Conservation (phyloP, 2,113 vertebrate genomes). For the Tor tambroides region DNA sequence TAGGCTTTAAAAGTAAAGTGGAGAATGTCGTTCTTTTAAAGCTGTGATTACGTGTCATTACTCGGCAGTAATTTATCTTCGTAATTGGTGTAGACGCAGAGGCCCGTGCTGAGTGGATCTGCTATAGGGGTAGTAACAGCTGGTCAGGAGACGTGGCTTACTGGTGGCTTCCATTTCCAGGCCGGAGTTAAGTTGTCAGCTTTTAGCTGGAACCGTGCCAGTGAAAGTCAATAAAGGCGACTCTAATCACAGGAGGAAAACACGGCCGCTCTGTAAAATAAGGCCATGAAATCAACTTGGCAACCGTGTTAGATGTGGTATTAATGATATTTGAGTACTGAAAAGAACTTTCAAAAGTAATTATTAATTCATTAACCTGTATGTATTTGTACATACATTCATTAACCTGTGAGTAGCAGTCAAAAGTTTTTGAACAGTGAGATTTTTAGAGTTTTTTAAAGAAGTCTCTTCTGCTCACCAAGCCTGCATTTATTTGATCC, state of each 20-base stretch:
- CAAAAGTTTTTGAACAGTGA: too few species aligned
- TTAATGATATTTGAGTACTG: slow-evolving; percentile 10
- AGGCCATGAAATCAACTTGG: slow-evolving; percentile 1
- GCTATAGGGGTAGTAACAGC: slow-evolving; percentile 36
- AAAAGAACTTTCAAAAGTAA: not conserved
- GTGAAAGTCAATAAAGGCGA: not conserved
- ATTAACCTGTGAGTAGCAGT: too few species aligned
- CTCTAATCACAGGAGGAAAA: not conserved
- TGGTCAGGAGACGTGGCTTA: slow-evolving; percentile 10
- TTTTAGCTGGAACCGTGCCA: slow-evolving; percentile 9
- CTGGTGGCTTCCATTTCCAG: not conserved
- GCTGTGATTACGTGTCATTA: slow-evolving; percentile 56
- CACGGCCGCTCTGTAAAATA: not conserved
- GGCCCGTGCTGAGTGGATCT: slow-evolving; percentile 21
- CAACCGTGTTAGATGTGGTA: not conserved
- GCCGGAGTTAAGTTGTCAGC: not conserved
- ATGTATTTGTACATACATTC: too few species aligned
- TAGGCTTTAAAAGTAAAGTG: slow-evolving; percentile 34
- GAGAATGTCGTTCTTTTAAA: slow-evolving; percentile 27
- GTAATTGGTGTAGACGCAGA: slow-evolving; percentile 50
- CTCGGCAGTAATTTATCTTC: slow-evolving; percentile 52
- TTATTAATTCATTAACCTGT: not conserved
- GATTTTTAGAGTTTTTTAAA: too few species aligned
- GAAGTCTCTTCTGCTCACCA: too few species aligned
- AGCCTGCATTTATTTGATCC: too few species aligned